Evolutionary conservation across 2,888 invertebrate species (phyloP).

Genomic region (Heliconius aoede): DNA sequence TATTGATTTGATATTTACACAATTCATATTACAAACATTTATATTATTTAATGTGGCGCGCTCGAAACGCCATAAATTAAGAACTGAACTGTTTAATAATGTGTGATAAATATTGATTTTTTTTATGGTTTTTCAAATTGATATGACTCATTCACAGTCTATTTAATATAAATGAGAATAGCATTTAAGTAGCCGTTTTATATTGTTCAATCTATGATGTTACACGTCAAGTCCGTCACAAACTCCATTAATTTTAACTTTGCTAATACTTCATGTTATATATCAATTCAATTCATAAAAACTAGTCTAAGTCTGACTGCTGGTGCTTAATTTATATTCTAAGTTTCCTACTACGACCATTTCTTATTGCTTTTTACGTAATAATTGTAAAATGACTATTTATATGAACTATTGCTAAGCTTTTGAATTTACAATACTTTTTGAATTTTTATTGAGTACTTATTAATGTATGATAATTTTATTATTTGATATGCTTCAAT

Average conservation of each 20-base stretch:
- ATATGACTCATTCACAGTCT: background rate
- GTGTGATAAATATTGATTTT: too few relatives aligned
- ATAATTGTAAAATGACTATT: background rate
- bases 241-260: too few relatives aligned
- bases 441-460: background rate
- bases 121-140: too few relatives aligned
- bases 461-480: background rate
- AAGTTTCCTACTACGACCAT: background rate
- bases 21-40: too few relatives aligned
- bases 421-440: background rate
- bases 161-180: background rate
- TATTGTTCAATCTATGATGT: background rate
- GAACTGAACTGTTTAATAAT: too few relatives aligned
- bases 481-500: background rate
- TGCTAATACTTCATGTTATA: background rate
- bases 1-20: too few relatives aligned
- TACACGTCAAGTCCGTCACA: background rate
- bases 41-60: too few relatives aligned
- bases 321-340: slow-evolving; percentile 8
- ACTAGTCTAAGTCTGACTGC: slow-evolving; percentile 5
- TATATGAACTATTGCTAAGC: background rate
- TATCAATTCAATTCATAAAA: background rate
- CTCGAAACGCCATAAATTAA: too few relatives aligned
- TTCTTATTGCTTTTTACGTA: background rate
- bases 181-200: background rate